Percentiles rank a stretch among this genome's conserved stretches.
Conservation (phyloP, 2,797 vertebrate species). For the Sternotherus odoratus region DNA sequence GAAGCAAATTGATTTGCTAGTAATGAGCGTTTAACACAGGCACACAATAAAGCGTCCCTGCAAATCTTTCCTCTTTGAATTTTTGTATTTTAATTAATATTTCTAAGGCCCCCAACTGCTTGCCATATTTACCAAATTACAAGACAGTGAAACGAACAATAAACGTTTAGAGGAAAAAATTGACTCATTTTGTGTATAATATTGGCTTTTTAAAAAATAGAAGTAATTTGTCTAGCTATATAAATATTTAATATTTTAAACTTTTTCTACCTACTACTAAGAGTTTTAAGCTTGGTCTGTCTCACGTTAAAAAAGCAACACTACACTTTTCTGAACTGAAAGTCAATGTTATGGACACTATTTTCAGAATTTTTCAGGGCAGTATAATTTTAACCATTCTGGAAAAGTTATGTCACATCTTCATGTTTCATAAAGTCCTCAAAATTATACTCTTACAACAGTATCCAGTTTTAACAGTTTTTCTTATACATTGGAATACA, state of each 20-base stretch:
- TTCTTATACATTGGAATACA: conserved; percentile 63
- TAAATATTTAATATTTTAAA: conserved; percentile 77
- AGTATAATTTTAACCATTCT: conserved; percentile 76
- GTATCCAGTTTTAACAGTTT: conserved; percentile 65
- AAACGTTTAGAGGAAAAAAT: conserved; percentile 59
- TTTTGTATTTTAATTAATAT: conserved; percentile 51
- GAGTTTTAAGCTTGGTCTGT: conserved; percentile 77
- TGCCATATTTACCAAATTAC: conserved; percentile 63
- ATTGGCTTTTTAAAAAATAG: conserved; percentile 78
- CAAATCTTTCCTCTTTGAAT: conserved; percentile 47
- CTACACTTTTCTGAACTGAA: conserved; percentile 59
- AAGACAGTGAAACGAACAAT: conserved; percentile 39
- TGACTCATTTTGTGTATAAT: conserved; percentile 67
- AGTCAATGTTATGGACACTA: conserved; percentile 47
- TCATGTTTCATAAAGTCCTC: conserved; percentile 71
- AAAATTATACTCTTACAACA: conserved; percentile 59
- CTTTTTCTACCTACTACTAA: conserved; percentile 79
- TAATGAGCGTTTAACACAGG: conserved; percentile 60
- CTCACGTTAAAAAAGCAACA: conserved; percentile 54
- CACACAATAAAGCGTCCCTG: conserved; percentile 49
- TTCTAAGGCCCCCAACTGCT: conserved; percentile 55
- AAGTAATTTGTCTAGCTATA: conserved; percentile 75
- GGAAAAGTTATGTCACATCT: conserved; percentile 57
- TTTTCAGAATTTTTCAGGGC: conserved; percentile 70
- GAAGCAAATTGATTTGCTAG: conserved; percentile 66